phyloP scores from a whole-genome alignment of 2,797 vertebrate species.

The Trachurus trachurus region DNA sequence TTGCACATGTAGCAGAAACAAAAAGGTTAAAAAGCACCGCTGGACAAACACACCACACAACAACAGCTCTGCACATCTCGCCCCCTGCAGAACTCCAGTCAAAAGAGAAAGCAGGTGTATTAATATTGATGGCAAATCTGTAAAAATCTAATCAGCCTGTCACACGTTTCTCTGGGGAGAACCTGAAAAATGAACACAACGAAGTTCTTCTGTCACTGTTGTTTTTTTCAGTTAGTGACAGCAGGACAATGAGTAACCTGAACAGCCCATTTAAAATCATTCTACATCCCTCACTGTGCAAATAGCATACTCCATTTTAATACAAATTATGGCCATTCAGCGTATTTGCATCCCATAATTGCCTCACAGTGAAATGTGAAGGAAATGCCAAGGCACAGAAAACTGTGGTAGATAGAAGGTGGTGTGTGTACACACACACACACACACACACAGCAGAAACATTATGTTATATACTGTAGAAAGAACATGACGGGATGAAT shows the following conservation, averaged over 20 bases:
- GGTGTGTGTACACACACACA: too few relatives aligned
- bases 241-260: background rate
- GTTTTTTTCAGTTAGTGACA: background rate
- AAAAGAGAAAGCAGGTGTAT: background rate
- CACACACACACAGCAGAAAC: too few relatives aligned
- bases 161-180: background rate
- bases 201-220: background rate
- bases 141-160: slow-evolving; percentile 9
- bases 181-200: background rate
- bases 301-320: background rate
- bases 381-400: background rate
- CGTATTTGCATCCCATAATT: background rate
- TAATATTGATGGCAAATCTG: slow-evolving; percentile 25
- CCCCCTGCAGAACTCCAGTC: slow-evolving; percentile 22
- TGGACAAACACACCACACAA: background rate
- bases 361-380: background rate
- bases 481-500: too few relatives aligned
- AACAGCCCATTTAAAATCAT: background rate
- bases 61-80: background rate
- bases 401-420: background rate
- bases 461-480: too few relatives aligned
- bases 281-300: background rate
- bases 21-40: slow-evolving; percentile 8
- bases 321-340: background rate
- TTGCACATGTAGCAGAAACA: background rate